Evolutionary conservation across 64 coral and sea anemone species (phyloP).

Genomic region (Cladopsammia gracilis): DNA sequence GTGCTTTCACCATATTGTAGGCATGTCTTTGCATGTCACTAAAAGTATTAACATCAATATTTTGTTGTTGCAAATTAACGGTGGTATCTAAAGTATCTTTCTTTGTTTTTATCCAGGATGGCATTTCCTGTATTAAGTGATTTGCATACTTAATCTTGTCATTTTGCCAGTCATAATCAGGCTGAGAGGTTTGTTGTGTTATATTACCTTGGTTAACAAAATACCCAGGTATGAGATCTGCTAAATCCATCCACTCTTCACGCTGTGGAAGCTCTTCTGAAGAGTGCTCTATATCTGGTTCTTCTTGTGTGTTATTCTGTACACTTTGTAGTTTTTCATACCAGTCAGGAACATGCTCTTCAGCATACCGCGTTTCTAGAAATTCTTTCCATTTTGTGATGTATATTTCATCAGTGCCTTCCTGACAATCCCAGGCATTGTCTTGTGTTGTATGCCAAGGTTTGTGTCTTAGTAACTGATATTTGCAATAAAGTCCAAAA

Average conservation of each 20-base stretch:
- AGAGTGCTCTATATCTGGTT: slow-evolving; percentile 7
- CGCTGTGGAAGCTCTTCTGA: not conserved
- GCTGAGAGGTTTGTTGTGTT: not conserved
- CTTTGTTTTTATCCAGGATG: slow-evolving; percentile 34
- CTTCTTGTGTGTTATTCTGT: not conserved
- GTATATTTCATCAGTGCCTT: slow-evolving; percentile 25
- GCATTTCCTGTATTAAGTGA: slow-evolving; percentile 41
- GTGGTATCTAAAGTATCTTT: not conserved
- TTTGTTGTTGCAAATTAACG: not conserved
- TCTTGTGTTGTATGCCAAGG: slow-evolving; percentile 12
- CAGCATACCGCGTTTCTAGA: slow-evolving; percentile 9
- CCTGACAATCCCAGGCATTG: slow-evolving; percentile 19
- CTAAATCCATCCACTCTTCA: slow-evolving; percentile 48
- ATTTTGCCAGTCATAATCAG: slow-evolving; percentile 29
- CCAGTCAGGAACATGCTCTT: slow-evolving; percentile 48
- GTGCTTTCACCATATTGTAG: slow-evolving; percentile 49
- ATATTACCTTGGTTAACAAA: slow-evolving; percentile 26
- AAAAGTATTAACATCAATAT: slow-evolving; percentile 42
- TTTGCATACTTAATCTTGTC: slow-evolving; percentile 19
- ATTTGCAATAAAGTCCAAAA: slow-evolving; percentile 16
- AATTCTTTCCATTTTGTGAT: slow-evolving; percentile 41
- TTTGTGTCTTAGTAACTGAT: slow-evolving; percentile 6
- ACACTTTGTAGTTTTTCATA: slow-evolving; percentile 36
- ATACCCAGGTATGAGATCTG: slow-evolving; percentile 25
- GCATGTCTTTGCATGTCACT: slow-evolving; percentile 45